phyloP scores from a whole-genome alignment of 2,888 invertebrate species.

The Dione vanillae region DNA sequence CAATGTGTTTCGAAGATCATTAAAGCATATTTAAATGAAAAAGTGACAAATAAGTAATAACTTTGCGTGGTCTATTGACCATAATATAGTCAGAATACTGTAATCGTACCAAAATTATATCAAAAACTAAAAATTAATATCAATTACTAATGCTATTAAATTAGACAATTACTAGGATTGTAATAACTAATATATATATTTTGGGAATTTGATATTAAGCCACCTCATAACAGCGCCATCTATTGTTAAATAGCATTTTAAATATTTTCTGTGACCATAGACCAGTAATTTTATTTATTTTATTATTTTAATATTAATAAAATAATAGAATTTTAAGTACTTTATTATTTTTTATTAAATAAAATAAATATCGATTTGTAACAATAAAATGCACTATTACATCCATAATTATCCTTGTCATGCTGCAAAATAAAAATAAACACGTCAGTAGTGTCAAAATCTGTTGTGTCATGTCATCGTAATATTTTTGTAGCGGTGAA shows the following conservation, averaged over 20 bases:
- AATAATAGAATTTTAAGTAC: no score
- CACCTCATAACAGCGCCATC: constrained; percentile 50
- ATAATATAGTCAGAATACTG: no score
- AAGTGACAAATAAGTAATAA: no score
- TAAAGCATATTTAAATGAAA: no score
- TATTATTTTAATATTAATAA: no score
- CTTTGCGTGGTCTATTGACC: no score
- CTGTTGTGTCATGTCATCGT: constrained; percentile 80
- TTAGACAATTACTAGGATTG: neutral
- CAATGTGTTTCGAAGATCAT: no score
- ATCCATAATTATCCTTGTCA: constrained; percentile 24
- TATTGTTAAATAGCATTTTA: constrained; percentile 52
- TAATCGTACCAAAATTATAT: no score
- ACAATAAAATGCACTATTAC: neutral
- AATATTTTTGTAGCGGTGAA: constrained; percentile 62
- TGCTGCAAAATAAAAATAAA: constrained; percentile 52
- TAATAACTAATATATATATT: neutral
- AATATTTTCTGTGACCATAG: constrained; percentile 66
- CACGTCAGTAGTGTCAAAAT: constrained; percentile 77
- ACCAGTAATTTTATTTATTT: no score
- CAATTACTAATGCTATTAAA: no score
- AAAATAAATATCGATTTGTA: neutral
- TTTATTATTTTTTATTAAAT: no score
- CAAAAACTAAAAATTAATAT: no score
- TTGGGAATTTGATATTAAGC: neutral